A percentile compares a stretch with the other conserved stretches of the same genome.
Conservation (phyloP, 1,140 invertebrate genomes). For the Hermetia illucens region DNA sequence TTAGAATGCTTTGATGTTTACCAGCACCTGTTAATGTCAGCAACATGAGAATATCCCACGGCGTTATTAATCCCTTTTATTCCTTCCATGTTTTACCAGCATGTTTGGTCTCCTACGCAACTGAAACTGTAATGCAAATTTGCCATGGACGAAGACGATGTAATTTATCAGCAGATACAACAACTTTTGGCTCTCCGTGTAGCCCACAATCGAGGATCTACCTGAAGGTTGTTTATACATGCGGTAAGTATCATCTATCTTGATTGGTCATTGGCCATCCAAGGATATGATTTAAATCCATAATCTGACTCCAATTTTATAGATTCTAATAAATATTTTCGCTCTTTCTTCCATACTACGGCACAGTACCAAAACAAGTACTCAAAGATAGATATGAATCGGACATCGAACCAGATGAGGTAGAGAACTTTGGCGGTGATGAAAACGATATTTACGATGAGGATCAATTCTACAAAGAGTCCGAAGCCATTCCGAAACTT, state of each 20-base stretch:
- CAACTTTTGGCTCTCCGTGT: conserved; percentile 78
- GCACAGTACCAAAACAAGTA: conserved; percentile 64
- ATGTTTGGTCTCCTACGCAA: conserved; percentile 72
- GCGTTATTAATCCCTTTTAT: too few relatives aligned
- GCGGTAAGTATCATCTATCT: conserved; percentile 56
- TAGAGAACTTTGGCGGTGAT: conserved; percentile 32
- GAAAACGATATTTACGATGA: conserved; percentile 33
- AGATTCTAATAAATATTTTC: neutral
- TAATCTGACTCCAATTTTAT: conserved; percentile 1
- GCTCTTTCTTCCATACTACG: neutral
- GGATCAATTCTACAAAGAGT: conserved; percentile 30
- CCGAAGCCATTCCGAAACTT: conserved; percentile 27
- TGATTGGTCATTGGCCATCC: neutral
- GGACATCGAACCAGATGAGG: conserved; percentile 54
- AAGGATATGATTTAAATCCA: too few relatives aligned
- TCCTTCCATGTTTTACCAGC: conserved; percentile 37
- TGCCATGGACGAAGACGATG: conserved; percentile 80
- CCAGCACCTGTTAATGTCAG: too few relatives aligned
- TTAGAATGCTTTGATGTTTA: too few relatives aligned
- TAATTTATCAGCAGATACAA: conserved; percentile 62
- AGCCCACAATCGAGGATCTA: conserved; percentile 70
- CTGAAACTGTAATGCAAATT: conserved; percentile 74
- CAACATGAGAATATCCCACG: too few relatives aligned
- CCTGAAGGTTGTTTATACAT: conserved; percentile 84
- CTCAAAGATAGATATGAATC: conserved; percentile 64